These are phyloP conservation scores for Philonicus albiceps DNA, from an alignment of 2,888 invertebrate genomes.

Conservation along the genomic window DNA sequence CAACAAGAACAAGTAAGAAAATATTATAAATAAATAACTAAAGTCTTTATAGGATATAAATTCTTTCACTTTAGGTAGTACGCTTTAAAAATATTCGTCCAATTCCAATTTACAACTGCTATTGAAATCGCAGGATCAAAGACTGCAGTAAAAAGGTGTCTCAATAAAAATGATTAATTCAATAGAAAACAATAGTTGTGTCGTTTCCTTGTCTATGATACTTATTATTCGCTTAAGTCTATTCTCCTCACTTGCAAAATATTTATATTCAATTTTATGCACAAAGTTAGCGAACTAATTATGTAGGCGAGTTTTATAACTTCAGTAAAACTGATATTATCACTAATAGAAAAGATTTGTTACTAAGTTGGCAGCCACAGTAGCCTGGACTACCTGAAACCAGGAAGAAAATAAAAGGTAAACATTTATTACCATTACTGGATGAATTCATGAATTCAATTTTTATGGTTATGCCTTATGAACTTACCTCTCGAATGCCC, in stretches of 20 bases:
- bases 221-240: neutral
- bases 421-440: neutral
- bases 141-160: neutral
- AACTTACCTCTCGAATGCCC: slow-evolving; percentile 52
- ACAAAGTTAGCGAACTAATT: slow-evolving; percentile 16
- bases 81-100: slow-evolving; percentile 1
- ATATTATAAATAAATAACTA: slow-evolving; percentile 6
- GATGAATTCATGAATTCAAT: neutral
- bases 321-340: slow-evolving; percentile 40
- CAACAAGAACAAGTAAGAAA: slow-evolving; percentile 20
- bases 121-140: neutral
- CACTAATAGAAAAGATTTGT: slow-evolving; percentile 38
- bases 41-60: neutral
- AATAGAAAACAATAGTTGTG: neutral
- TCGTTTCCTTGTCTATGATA: neutral
- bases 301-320: slow-evolving; percentile 42
- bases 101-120: slow-evolving; percentile 24
- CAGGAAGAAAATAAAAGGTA: neutral
- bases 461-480: neutral
- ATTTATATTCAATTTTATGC: slow-evolving; percentile 9
- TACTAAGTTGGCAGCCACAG: slow-evolving; percentile 36
- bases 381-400: slow-evolving; percentile 41
- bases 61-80: neutral
- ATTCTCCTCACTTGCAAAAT: neutral
- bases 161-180: neutral